Evolutionary conservation across 2,888 invertebrate genomes (phyloP).

Genomic region (Ophion costatus): DNA sequence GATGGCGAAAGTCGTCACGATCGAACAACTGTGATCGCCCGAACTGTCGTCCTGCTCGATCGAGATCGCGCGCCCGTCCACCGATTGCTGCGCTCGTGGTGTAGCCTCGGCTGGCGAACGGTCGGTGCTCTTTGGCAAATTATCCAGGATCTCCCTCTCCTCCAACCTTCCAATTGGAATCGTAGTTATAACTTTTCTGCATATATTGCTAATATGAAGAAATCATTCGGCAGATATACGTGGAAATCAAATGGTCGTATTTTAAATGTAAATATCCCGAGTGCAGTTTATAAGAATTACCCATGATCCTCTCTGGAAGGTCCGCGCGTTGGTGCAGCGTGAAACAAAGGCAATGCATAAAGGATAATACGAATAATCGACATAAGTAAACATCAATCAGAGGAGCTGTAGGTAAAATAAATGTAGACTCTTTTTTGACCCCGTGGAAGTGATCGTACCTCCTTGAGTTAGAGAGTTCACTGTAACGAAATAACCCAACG

Average conservation of each 20-base stretch:
- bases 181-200: neutral
- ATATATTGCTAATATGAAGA: neutral
- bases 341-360: slow-evolving; percentile 39
- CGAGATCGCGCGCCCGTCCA: slow-evolving; percentile 28
- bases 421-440: too few species aligned
- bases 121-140: slow-evolving; percentile 70
- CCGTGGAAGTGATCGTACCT: too few species aligned
- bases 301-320: slow-evolving; percentile 63
- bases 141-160: slow-evolving; percentile 86
- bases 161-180: slow-evolving; percentile 84
- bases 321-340: neutral
- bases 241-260: neutral
- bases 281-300: slow-evolving; percentile 45
- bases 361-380: too few species aligned
- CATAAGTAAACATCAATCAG: too few species aligned
- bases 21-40: slow-evolving; percentile 76
- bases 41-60: slow-evolving; percentile 77
- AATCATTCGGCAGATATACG: neutral
- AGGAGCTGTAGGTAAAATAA: too few species aligned
- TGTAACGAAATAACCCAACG: too few species aligned
- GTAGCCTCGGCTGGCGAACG: slow-evolving; percentile 57
- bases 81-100: slow-evolving; percentile 59
- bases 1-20: slow-evolving; percentile 65
- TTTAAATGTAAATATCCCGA: neutral
- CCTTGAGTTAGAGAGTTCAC: too few species aligned